phyloP scores from a whole-genome alignment of 35 echinoderm and acorn worm species.

The Ophiothrix spiculata region DNA sequence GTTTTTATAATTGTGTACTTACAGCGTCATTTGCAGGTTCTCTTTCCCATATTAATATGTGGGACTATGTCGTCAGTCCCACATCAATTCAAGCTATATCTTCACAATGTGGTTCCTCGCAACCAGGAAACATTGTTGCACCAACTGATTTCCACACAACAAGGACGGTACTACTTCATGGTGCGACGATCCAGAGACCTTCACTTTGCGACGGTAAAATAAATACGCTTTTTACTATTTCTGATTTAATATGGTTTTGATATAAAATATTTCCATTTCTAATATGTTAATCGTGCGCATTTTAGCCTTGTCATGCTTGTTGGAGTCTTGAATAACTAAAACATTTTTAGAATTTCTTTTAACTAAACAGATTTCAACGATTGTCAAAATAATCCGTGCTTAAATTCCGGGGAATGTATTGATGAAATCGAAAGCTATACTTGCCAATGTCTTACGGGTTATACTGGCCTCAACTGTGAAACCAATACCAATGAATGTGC shows the following conservation, averaged over 20 bases:
- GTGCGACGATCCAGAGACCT: not conserved
- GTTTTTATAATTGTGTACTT: too few relatives aligned
- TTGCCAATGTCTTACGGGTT: not conserved
- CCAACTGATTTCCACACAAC: not conserved
- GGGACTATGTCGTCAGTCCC: not conserved
- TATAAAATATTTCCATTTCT: too few relatives aligned
- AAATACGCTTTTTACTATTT: too few relatives aligned
- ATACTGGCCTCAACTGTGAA: not conserved
- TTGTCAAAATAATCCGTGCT: not conserved
- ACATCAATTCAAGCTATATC: not conserved
- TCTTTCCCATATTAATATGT: not conserved
- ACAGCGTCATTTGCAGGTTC: not conserved
- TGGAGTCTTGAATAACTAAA: too few relatives aligned
- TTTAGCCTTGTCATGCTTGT: too few relatives aligned
- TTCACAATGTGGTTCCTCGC: not conserved
- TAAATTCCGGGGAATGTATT: not conserved
- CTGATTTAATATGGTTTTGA: too few relatives aligned
- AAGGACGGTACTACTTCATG: not conserved
- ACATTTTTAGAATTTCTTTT: too few relatives aligned
- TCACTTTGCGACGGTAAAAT: not conserved
- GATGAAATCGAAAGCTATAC: not conserved
- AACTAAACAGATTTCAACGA: not conserved
- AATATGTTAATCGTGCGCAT: too few relatives aligned
- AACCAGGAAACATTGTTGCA: not conserved
- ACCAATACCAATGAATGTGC: not conserved